Conservation (phyloP, 2,888 invertebrate genomes). For the Caenorhabditis sulstoni region DNA sequence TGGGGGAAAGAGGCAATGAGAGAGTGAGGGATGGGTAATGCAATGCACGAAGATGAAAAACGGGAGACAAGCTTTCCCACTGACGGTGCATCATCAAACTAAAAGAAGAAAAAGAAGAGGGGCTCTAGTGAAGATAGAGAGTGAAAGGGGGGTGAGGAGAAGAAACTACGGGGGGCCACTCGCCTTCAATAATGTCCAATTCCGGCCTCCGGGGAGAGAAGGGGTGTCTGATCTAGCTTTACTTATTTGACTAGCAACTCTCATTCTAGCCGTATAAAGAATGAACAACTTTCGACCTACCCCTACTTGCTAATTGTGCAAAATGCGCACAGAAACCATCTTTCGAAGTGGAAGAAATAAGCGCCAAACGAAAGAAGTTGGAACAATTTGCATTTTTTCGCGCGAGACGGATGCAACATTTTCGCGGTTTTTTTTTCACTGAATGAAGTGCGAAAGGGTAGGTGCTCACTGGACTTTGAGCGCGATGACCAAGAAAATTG, state of each 20-base stretch:
- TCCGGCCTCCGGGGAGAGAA: constrained; percentile 4
- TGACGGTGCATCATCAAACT: constrained; percentile 57
- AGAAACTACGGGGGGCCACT: constrained; percentile 41
- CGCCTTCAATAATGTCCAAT: constrained; percentile 61
- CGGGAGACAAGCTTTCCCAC: constrained; percentile 33
- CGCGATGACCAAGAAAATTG: too few relatives aligned
- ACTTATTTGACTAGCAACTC: constrained; percentile 56
- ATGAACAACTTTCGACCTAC: too few relatives aligned
- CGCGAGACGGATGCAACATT: not conserved
- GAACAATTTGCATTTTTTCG: not conserved
- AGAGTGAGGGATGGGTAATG: constrained; percentile 36
- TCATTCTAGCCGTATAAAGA: too few relatives aligned
- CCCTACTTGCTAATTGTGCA: too few relatives aligned
- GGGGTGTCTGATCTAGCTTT: constrained; percentile 51
- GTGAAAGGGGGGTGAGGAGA: constrained; percentile 28
- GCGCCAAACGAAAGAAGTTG: not conserved
- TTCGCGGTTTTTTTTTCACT: not conserved
- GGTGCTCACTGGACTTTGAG: too few relatives aligned
- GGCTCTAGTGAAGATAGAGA: constrained; percentile 15
- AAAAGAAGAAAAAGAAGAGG: constrained; percentile 28
- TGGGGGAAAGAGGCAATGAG: constrained; percentile 25
- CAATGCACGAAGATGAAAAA: constrained; percentile 58
- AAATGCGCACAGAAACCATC: too few relatives aligned
- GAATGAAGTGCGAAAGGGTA: too few relatives aligned
- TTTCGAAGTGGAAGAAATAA: too few relatives aligned